Evolutionary conservation across 2,797 vertebrate genomes (phyloP), one percentile per base, ranked within the genome.

Genomic region (Podargus strigoides): DNA sequence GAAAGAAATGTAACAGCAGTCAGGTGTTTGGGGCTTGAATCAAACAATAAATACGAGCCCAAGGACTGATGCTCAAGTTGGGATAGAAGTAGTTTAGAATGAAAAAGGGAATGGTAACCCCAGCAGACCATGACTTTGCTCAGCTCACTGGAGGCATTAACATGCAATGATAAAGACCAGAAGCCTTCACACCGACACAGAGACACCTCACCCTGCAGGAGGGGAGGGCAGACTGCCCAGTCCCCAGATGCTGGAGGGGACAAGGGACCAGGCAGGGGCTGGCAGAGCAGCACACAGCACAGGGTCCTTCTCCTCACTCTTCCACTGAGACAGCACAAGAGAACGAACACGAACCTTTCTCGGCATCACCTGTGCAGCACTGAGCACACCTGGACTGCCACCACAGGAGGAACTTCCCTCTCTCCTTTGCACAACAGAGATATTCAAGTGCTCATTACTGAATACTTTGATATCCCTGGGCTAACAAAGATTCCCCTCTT

Each of bases 121-220:
- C 50, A 22, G 53, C 23, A 41, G 36, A 27, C 3, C 12, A 14
- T 2, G 21, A n/a, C n/a, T n/a, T n/a, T n/a, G 13, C 52, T 53
- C 41, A 21, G 53, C 4, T n/a, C 70, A 5, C 15, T 7, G 22
- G 32, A 27, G 8, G 27, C 17, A 14, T 44, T 16, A 60, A 44
- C 7, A 17, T 0, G 4, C 47, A 34, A 12, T 9, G 5, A 5
- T 3, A 21, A 1, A 5, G n/a, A 34, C 3, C 30, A 19, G 70
- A 11, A 58, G 23, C 52, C 27, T 47, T 6, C 3, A 7, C 12
- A 20, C 28, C 37, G 7, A 6, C 26, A 6, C 15, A 13, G 37
- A 39, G 52, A 63, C 36, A 11, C n/a, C n/a, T n/a, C n/a, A n/a
- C n/a, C n/a, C n/a, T n/a, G n/a, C 12, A 1, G 14, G 50, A 19